phyloP scores from a whole-genome alignment of 2,797 vertebrate species.

The Bucorvus abyssinicus region DNA sequence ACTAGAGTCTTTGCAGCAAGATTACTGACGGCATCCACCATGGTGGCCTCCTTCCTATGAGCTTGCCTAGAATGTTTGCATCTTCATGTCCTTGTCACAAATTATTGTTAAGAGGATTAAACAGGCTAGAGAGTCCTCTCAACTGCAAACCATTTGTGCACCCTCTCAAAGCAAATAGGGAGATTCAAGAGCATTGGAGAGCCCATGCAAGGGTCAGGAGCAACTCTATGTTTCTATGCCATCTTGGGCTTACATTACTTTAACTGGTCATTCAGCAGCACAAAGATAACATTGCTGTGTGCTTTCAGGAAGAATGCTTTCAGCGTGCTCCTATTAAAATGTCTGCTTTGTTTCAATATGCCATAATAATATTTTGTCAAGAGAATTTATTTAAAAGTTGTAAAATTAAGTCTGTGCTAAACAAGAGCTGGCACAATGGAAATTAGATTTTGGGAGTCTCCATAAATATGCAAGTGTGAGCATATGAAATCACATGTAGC shows the following conservation, averaged over 20 bases:
- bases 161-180: not conserved
- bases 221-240: not conserved
- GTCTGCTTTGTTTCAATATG: constrained; percentile 50
- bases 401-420: constrained; percentile 47
- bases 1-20: not conserved
- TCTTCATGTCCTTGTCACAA: not conserved
- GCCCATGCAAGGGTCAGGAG: not conserved
- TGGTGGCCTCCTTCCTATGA: not conserved
- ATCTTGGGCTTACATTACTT: not conserved
- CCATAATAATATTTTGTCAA: constrained; percentile 40
- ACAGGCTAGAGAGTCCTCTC: not conserved
- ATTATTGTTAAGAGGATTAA: not conserved
- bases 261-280: constrained; percentile 53
- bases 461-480: not conserved
- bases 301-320: constrained; percentile 45
- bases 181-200: not conserved
- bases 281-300: constrained; percentile 14
- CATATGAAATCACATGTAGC: not conserved
- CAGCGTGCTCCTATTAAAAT: constrained; percentile 52
- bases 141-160: not conserved
- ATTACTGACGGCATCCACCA: not conserved
- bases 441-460: constrained; percentile 19
- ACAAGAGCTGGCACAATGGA: constrained; percentile 5
- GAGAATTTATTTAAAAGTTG: constrained; percentile 18
- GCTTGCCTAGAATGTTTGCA: not conserved